phyloP scores from a whole-genome alignment of 2,113 vertebrate genomes.

The Girardinichthys multiradiatus region DNA sequence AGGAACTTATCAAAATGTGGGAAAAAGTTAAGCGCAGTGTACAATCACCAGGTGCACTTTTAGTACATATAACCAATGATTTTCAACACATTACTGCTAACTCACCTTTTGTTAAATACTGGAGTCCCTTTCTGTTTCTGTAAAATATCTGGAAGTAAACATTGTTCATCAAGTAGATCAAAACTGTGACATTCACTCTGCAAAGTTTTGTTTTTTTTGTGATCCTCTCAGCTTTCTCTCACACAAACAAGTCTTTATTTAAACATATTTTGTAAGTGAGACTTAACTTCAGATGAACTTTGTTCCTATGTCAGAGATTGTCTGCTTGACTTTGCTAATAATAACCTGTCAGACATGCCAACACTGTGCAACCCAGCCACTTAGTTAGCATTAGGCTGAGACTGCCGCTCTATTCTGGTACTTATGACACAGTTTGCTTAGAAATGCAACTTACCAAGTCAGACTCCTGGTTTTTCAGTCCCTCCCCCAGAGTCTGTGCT shows the following conservation, averaged over 20 bases:
- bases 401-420: not conserved
- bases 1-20: too few relatives aligned
- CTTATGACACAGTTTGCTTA: not conserved
- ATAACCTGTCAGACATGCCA: not conserved
- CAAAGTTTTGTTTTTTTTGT: not conserved
- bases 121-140: not conserved
- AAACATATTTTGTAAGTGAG: not conserved
- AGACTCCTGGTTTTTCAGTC: not conserved
- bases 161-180: not conserved
- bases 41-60: too few relatives aligned
- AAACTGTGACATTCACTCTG: not conserved
- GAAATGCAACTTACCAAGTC: not conserved
- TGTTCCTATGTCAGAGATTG: not conserved
- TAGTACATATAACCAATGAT: too few relatives aligned
- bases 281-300: not conserved
- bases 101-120: not conserved
- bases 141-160: not conserved
- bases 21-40: too few relatives aligned
- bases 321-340: not conserved
- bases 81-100: too few relatives aligned
- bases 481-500: not conserved
- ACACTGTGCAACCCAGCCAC: not conserved
- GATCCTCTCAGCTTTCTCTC: not conserved
- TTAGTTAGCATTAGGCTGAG: not conserved
- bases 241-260: not conserved